Conservation (phyloP, 53 echinoderm and acorn worm genomes). For the Hippasteria phrygiana region DNA sequence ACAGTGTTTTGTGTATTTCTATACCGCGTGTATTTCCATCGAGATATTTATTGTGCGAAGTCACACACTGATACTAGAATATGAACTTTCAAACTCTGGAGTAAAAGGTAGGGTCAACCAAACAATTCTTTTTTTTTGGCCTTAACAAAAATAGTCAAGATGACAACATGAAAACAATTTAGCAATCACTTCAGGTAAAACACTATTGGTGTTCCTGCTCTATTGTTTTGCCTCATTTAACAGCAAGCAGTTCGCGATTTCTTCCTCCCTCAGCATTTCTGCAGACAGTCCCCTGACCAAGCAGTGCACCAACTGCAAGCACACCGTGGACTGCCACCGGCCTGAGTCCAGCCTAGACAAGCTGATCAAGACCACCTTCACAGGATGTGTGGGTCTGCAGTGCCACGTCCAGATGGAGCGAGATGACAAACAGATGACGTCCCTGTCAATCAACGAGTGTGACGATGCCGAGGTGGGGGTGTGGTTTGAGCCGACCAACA, state of each 20-base stretch:
- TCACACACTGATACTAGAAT: no score
- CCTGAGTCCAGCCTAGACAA: constrained; percentile 69
- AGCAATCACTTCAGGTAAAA: no score
- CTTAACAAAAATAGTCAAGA: no score
- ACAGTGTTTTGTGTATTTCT: no score
- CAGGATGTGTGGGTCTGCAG: constrained; percentile 24
- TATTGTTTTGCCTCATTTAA: no score
- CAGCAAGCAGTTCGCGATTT: background rate
- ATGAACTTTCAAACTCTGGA: no score
- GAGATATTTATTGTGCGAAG: no score
- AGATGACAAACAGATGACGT: constrained; percentile 54
- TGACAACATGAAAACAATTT: no score
- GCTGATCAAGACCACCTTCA: constrained; percentile 58
- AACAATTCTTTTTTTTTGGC: no score
- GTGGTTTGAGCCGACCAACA: constrained; percentile 86
- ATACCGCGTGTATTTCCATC: no score
- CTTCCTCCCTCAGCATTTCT: constrained; percentile 31
- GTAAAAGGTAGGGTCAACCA: no score
- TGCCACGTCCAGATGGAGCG: constrained; percentile 54
- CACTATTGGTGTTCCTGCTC: no score
- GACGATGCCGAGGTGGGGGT: constrained; percentile 70
- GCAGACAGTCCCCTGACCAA: constrained; percentile 67
- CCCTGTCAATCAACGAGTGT: constrained; percentile 48
- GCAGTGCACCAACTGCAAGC: constrained; percentile 77
- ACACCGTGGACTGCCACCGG: constrained; percentile 79